A percentile compares a stretch with the other conserved stretches of the same genome.
Conservation (phyloP, 2,797 vertebrate genomes). For the Sciurus carolinensis region DNA sequence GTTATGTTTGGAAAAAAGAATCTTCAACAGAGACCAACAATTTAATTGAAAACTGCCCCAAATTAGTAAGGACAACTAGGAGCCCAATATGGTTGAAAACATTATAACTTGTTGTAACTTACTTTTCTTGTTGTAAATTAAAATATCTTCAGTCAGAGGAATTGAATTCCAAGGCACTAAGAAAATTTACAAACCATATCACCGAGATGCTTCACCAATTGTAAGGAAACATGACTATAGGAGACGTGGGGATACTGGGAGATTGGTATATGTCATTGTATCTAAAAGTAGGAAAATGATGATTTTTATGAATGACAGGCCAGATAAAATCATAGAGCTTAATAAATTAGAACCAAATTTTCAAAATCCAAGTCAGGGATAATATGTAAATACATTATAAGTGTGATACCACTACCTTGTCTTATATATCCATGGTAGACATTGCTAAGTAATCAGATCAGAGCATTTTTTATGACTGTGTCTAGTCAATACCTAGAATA, state of each 20-base stretch:
- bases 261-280: background rate
- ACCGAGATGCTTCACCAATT: background rate
- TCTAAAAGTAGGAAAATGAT: slow-evolving; percentile 16
- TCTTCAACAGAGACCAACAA: background rate
- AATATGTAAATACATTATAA: background rate
- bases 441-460: background rate
- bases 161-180: background rate
- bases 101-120: background rate
- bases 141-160: background rate
- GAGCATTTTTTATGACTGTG: background rate
- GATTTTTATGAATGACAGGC: background rate
- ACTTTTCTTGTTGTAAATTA: slow-evolving; percentile 32
- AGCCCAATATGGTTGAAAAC: slow-evolving; percentile 36
- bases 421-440: background rate
- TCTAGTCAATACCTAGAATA: background rate
- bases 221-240: slow-evolving; percentile 50
- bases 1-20: slow-evolving; percentile 42
- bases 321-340: slow-evolving; percentile 27
- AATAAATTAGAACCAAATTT: slow-evolving; percentile 52
- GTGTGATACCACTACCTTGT: background rate
- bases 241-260: background rate
- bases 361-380: slow-evolving; percentile 6
- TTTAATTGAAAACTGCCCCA: slow-evolving; percentile 24
- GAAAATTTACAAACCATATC: slow-evolving; percentile 46
- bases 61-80: background rate